phyloP scores from a whole-genome alignment of 2,888 invertebrate genomes.

The Zootermopsis nevadensis region DNA sequence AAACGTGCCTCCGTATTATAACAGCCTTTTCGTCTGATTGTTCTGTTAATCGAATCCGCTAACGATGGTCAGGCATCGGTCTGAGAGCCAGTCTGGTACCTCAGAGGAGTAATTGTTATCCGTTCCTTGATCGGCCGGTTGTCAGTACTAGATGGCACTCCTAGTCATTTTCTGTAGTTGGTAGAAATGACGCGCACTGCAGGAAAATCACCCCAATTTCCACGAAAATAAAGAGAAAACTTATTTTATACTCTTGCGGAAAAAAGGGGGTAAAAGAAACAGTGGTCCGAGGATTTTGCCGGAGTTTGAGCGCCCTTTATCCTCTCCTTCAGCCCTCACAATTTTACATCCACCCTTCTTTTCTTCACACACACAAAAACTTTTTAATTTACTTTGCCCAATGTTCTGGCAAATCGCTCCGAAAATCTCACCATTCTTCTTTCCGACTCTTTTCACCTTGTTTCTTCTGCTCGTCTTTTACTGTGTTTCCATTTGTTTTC shows the following conservation, averaged over 20 bases:
- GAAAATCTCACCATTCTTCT: conserved; percentile 42
- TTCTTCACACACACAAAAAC: conserved; percentile 31
- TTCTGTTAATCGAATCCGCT: no score
- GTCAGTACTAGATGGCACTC: not conserved
- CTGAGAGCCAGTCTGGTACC: no score
- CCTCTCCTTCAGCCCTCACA: not conserved
- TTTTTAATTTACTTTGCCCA: conserved; percentile 43
- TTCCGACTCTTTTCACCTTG: conserved; percentile 25
- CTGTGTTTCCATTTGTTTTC: not conserved
- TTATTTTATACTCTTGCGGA: conserved; percentile 24
- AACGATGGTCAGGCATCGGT: no score
- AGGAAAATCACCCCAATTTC: conserved; percentile 7
- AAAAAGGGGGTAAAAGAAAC: conserved; percentile 17
- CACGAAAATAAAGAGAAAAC: not conserved
- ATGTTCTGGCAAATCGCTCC: conserved; percentile 42
- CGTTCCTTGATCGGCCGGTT: no score
- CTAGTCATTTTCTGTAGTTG: not conserved
- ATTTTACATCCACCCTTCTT: not conserved
- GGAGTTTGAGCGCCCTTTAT: not conserved
- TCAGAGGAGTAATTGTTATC: no score
- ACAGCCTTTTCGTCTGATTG: no score
- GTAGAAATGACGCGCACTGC: not conserved
- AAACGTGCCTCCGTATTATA: no score
- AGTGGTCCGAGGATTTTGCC: conserved; percentile 11
- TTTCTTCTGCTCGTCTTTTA: not conserved